A percentile compares a stretch with the other conserved stretches of the same genome.
These are phyloP conservation scores for Trachymyrmex septentrionalis DNA, from an alignment of 1,140 invertebrate species.

Conservation along the genomic window DNA sequence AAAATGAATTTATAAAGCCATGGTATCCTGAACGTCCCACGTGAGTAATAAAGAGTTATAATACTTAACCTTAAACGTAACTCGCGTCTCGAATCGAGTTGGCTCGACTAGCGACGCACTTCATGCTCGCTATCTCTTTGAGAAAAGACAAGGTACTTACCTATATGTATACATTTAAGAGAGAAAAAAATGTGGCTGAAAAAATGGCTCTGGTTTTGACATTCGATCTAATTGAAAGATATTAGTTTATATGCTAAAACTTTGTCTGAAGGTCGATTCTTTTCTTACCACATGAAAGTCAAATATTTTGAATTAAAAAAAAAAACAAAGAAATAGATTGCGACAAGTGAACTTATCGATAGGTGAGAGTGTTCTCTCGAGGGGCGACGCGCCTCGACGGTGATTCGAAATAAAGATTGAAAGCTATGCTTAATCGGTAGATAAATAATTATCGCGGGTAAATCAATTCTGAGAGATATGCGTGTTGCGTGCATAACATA, in stretches of 20 bases:
- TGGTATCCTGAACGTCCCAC: too few relatives aligned
- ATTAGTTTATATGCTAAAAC: neutral
- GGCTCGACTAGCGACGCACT: neutral
- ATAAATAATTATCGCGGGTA: slow-evolving; percentile 57
- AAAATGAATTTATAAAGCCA: too few relatives aligned
- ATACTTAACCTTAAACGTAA: neutral
- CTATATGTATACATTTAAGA: neutral
- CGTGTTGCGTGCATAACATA: neutral
- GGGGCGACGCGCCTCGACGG: slow-evolving; percentile 53
- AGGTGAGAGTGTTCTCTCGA: slow-evolving; percentile 31
- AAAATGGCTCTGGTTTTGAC: neutral
- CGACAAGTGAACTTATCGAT: slow-evolving; percentile 54
- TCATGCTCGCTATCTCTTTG: neutral
- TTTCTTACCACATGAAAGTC: too few relatives aligned
- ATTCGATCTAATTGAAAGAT: too few relatives aligned
- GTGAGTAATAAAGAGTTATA: too few relatives aligned
- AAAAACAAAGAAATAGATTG: neutral
- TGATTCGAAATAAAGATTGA: slow-evolving; percentile 56
- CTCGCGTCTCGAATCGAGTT: neutral
- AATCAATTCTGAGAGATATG: slow-evolving; percentile 22
- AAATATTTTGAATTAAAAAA: neutral
- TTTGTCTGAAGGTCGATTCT: too few relatives aligned
- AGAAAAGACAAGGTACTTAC: neutral
- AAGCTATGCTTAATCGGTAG: slow-evolving; percentile 43
- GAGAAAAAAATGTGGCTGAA: neutral